Base-by-base conservation (phyloP, 1,140 invertebrate genomes). In the Phortica variegata region DNA sequence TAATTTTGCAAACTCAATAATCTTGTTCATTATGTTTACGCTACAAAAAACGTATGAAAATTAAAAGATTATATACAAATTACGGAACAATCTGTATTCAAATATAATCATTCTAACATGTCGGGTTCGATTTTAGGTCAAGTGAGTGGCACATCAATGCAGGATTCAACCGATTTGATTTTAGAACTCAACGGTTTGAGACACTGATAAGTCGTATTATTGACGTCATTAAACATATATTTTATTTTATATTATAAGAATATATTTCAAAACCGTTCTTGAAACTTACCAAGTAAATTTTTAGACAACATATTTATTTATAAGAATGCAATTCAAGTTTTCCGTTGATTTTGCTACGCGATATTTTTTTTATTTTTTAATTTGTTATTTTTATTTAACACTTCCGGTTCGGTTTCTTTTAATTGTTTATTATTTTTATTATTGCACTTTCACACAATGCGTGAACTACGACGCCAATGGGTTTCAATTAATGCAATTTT, bases 271-370 rank as follows among this genome's bases (percentile, higher is more conserved):
- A 18, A 16, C 5, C 3, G 19, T 12, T 32, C 34, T 7, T 21
- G 18, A 15, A 39, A 69, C 65, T 63, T 15, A 68, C 63, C 40
- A 20, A 65, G 33, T 13, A 65, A 32, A 17, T 38, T 29, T 7
- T 56, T 65, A 3, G 54, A 50, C 49, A 68, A 51, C 55, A 65
- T 69, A 8, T 47, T 56, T n/a, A 32, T 26, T 29, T 23, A 8
- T 16, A 42, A n/a, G 5, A 42, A 29, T 42, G 8, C 10, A 13
- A 26, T 42, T 13, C 10, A 40, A 40, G n/a, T n/a, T n/a, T n/a
- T 39, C 5, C 38, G 19, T 5, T 26, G 4, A 16, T 37, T 43
- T 18, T 36, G 18, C 9, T 49, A 16, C 29, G 34, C 6, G 2
- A 49, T 13, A 12, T 23, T 10, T 41, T 15, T 12, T 5, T 31